Evolutionary conservation across 2,113 vertebrate genomes (phyloP).

Genomic region (Sciurus niger): DNA sequence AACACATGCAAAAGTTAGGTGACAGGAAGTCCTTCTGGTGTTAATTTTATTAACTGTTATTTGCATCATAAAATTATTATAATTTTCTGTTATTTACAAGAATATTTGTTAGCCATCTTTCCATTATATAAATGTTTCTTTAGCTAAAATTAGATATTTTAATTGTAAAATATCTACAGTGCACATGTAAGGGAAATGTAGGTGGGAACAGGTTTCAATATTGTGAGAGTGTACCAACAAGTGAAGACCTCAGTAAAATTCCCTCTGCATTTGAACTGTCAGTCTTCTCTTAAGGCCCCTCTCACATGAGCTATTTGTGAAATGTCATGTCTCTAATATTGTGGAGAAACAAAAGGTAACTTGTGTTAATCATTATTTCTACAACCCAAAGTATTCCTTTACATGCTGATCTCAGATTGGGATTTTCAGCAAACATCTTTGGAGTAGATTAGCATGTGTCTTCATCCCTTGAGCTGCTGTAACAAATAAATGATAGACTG

Average conservation of each 20-base stretch:
- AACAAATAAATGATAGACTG: neutral
- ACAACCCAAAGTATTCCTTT: neutral
- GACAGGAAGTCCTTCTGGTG: neutral
- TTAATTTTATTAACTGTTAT: neutral
- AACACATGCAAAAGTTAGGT: neutral
- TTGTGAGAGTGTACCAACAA: neutral
- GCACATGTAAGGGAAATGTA: neutral
- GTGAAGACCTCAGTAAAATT: neutral
- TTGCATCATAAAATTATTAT: neutral
- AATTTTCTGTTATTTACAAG: neutral
- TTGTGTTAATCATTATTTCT: neutral
- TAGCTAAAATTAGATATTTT: neutral
- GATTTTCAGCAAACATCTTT: neutral
- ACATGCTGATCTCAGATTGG: neutral
- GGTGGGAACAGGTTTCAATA: neutral
- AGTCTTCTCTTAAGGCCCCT: neutral
- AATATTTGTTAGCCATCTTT: neutral
- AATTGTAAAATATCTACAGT: neutral
- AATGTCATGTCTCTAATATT: neutral
- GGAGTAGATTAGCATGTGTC: neutral
- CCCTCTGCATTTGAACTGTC: neutral
- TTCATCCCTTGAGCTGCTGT: neutral
- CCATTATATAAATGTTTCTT: neutral
- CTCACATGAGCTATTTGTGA: neutral
- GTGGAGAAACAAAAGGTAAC: neutral